Conservation (phyloP, 2,888 invertebrate species). For the Hydrotaea cyrtoneurina region DNA sequence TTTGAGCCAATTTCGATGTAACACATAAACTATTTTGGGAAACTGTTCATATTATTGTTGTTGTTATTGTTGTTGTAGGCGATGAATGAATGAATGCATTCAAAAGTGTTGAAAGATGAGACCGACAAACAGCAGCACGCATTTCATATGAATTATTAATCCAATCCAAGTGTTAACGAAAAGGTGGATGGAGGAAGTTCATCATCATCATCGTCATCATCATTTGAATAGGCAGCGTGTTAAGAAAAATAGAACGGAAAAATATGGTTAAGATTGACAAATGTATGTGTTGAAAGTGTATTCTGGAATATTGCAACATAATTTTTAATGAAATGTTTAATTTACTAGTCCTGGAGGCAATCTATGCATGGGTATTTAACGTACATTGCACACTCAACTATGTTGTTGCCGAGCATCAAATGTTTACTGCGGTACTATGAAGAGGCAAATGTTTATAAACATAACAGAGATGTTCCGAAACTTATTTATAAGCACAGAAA, state of each 20-base stretch:
- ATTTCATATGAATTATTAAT: slow-evolving; percentile 26
- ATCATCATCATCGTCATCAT: neutral
- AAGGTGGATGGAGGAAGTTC: neutral
- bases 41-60: slow-evolving; percentile 77
- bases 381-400: neutral
- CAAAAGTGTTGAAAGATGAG: slow-evolving; percentile 59
- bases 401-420: neutral
- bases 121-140: slow-evolving; percentile 30
- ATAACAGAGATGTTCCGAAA: too few species aligned
- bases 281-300: slow-evolving; percentile 59
- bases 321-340: slow-evolving; percentile 13
- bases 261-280: slow-evolving; percentile 45
- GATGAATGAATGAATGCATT: slow-evolving; percentile 42
- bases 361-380: neutral
- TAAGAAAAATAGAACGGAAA: slow-evolving; percentile 42
- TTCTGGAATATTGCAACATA: slow-evolving; percentile 47
- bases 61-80: slow-evolving; percentile 15
- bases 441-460: neutral
- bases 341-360: slow-evolving; percentile 20
- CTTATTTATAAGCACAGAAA: too few species aligned
- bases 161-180: slow-evolving; percentile 19
- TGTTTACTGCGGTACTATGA: neutral
- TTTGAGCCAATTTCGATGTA: slow-evolving; percentile 89
- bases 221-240: slow-evolving; percentile 15
- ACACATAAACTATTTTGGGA: slow-evolving; percentile 89